A percentile compares a stretch with the other conserved stretches of the same genome.
Conservation (phyloP, 2,113 vertebrate species). For the Telmatochromis sp. region DNA sequence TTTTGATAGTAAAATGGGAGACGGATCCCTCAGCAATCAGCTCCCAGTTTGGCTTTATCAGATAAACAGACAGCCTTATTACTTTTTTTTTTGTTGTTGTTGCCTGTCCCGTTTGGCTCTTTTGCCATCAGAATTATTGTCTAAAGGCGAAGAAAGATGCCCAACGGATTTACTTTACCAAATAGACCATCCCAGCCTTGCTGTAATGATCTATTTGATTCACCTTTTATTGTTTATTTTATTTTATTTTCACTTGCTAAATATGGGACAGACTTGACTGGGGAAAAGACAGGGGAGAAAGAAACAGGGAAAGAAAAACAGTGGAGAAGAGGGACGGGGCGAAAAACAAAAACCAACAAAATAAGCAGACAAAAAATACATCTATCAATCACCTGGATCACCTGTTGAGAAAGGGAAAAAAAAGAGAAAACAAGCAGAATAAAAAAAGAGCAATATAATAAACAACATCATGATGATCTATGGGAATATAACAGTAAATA, state of each 20-base stretch:
- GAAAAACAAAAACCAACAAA: too few relatives aligned
- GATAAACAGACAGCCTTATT: neutral
- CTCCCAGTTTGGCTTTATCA: neutral
- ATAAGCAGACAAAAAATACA: too few relatives aligned
- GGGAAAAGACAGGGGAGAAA: rapidly evolving
- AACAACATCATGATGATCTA: too few relatives aligned
- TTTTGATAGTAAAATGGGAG: neutral
- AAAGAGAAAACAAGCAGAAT: too few relatives aligned
- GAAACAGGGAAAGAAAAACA: too few relatives aligned
- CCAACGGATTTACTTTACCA: neutral
- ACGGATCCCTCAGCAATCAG: neutral
- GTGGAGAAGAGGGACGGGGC: too few relatives aligned
- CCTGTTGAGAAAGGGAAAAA: too few relatives aligned
- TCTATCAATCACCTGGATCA: rapidly evolving
- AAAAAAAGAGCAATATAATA: too few relatives aligned
- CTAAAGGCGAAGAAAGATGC: neutral
- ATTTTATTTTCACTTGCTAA: too few relatives aligned
- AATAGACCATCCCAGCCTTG: rapidly evolving
- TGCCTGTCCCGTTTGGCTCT: neutral
- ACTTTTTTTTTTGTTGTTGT: neutral
- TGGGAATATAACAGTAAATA: rapidly evolving
- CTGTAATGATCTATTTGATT: rapidly evolving
- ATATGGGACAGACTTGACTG: too few relatives aligned
- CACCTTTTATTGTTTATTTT: neutral
- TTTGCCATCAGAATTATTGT: neutral